Conservation (phyloP, 1,140 invertebrate genomes). For the Bacillus rossius region DNA sequence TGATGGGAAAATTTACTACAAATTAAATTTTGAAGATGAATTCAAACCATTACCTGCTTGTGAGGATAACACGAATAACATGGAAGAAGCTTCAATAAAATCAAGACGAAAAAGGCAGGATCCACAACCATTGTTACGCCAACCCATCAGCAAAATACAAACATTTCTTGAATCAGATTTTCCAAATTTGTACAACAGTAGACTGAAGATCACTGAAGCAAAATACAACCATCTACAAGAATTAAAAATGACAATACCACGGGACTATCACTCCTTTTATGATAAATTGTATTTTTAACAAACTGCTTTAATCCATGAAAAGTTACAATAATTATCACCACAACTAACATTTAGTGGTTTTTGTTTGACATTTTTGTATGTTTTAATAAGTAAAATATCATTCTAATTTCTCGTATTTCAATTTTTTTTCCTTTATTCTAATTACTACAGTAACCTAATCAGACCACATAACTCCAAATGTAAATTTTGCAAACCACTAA, state of each 20-base stretch:
- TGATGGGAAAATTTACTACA: constrained; percentile 28
- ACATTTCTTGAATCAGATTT: background rate
- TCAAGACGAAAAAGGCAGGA: background rate
- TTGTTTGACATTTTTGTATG: no score
- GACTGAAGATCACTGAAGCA: constrained; percentile 7
- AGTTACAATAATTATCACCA: no score
- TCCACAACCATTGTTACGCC: no score
- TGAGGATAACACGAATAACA: no score
- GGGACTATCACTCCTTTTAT: constrained; percentile 10
- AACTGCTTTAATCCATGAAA: no score
- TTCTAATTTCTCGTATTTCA: no score
- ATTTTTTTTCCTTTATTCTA: no score
- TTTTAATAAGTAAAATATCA: no score
- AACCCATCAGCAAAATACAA: background rate
- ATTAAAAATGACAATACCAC: constrained; percentile 8
- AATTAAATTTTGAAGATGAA: constrained; percentile 24
- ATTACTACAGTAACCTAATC: no score
- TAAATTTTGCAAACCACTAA: no score
- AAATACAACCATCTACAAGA: constrained; percentile 9
- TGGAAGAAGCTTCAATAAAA: background rate
- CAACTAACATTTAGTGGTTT: no score
- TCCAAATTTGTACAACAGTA: background rate
- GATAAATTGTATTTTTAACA: constrained; percentile 4
- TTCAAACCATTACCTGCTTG: background rate
- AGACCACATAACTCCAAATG: no score